Base-by-base conservation (phyloP, 2,113 vertebrate genomes). In the Dipodomys ordii region DNA sequence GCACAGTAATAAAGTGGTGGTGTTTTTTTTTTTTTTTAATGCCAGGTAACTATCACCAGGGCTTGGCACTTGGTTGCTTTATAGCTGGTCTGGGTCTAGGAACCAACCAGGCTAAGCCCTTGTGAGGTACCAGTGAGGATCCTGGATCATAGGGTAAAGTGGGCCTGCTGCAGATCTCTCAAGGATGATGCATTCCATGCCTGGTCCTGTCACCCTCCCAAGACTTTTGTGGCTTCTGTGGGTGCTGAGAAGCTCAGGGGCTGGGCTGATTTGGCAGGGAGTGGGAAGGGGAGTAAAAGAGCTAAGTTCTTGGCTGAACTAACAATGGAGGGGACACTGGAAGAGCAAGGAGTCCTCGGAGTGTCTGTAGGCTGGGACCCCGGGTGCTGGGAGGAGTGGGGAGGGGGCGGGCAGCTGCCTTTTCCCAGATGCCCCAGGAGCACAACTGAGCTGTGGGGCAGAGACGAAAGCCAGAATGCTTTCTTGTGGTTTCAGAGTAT, bases 391-490 rank as follows among this genome's bases (percentile, higher is more conserved):
- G 82, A 93, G 62, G 6, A 12, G 60, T 6, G 20, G 20, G 60
- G 5, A 22, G 49, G 96, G 30, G 49, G 84, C 35, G 4, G n/a
- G 72, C 49, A n/a, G 53, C 35, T 73, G 49, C 73, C 90, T 93
- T 84, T 90, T 69, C 88, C 64, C 93, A 97, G 92, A 92, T 4
- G 13, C 89, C 94, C 81, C 20, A 49, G 73, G 82, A 95, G 65
- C 46, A 11, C 8, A 60, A 95, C 95, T 95, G 86, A 93, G 88
- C 91, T 78, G 27, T 67, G 46, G 95, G 94, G 88, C 84, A 93
- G 88, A 95, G 97, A 97, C 49, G 5, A 97, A 97, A 97, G 86
- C 96, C 97, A 97, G 97, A 95, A 86, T 90, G 93, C 97, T 93
- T 96, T 95, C 91, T 94, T 97, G 96, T 90, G 95, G 97, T 94